Base-by-base conservation (phyloP, 2,797 vertebrate species). In the Syncerus caffer region DNA sequence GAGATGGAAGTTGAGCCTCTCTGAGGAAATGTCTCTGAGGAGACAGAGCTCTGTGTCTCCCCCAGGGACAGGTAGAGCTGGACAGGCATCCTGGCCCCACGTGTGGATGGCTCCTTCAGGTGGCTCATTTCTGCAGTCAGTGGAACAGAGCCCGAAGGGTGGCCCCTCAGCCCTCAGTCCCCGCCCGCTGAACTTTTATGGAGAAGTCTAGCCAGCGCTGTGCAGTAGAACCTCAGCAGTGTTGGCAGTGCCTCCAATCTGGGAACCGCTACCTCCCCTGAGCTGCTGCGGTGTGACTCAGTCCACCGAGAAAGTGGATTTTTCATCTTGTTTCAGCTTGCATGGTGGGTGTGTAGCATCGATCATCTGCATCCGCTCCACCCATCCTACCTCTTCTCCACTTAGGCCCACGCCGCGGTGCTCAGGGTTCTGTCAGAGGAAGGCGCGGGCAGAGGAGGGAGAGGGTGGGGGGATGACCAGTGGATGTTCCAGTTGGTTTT, bases 121-220 rank as follows among this genome's bases (percentile, higher is more conserved):
- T 13, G 29, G 4, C 53, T n/a, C 3, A 4, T 85, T 76, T 88
- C 76, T 64, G 71, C 23, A 74, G 45, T 13, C 60, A 13, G 6
- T 2, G 16, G n/a, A 13, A 7, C 25, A n/a, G 38, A 1, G 27
- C 38, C 17, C 76, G 0, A 25, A 51, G 34, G 15, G 6, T 16
- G 29, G 53, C 47, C 29, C 83, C 10, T 51, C 27, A 23, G 60
- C 31, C 57, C 62, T 34, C 78, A 17, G 42, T 4, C 34, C 45
- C 42, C 80, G 67, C 53, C 31, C 21, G 0, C 2, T 60, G 76
- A 64, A 21, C 67, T 51, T 38, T 21, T 19, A 14, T 34, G 10
- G 14, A 53, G 23, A 21, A n/a, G n/a, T 1, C 21, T 6, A 42
- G 51, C 34, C 16, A 7, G 16, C 0, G 0, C 6, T n/a, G 12